These are phyloP conservation scores for Rhagologus leucostigma DNA, from an alignment of 2,113 vertebrate genomes.

Conservation along the genomic window DNA sequence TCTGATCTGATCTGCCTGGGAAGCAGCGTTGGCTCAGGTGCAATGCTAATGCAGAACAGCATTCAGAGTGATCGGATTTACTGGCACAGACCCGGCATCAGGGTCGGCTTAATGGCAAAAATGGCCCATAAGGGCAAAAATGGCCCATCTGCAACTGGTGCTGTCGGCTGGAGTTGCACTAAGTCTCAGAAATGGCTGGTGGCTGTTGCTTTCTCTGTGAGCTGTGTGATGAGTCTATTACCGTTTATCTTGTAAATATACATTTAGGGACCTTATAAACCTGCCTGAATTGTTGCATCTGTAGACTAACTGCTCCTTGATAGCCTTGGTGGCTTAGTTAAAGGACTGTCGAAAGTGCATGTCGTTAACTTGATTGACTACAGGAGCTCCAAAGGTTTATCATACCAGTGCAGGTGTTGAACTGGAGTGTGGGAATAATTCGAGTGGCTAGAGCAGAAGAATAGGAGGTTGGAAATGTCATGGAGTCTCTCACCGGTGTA, in stretches of 20 bases:
- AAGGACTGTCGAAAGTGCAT: not conserved
- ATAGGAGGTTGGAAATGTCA: slow-evolving; percentile 22
- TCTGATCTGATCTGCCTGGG: not conserved
- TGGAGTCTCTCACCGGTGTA: not conserved
- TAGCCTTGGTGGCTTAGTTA: slow-evolving; percentile 2
- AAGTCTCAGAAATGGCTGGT: not conserved
- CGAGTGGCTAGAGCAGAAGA: not conserved
- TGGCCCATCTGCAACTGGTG: not conserved
- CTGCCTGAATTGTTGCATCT: not conserved
- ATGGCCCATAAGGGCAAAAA: not conserved
- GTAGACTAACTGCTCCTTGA: slow-evolving; percentile 7
- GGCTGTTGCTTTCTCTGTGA: not conserved
- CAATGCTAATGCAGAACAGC: not conserved
- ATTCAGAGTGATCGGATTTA: not conserved
- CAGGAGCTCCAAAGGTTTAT: slow-evolving; percentile 29
- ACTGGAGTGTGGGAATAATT: not conserved
- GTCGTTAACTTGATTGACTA: slow-evolving; percentile 21
- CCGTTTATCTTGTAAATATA: not conserved
- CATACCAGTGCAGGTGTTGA: not conserved
- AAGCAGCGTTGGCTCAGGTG: not conserved
- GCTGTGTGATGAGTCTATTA: not conserved
- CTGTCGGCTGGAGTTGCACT: not conserved
- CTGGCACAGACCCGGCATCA: not conserved
- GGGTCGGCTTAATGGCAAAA: not conserved
- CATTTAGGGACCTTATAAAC: slow-evolving; percentile 28